Evolutionary conservation across 2,797 vertebrate species (phyloP), one percentile per base, ranked within the genome.

Genomic region (Diplodus sargus): DNA sequence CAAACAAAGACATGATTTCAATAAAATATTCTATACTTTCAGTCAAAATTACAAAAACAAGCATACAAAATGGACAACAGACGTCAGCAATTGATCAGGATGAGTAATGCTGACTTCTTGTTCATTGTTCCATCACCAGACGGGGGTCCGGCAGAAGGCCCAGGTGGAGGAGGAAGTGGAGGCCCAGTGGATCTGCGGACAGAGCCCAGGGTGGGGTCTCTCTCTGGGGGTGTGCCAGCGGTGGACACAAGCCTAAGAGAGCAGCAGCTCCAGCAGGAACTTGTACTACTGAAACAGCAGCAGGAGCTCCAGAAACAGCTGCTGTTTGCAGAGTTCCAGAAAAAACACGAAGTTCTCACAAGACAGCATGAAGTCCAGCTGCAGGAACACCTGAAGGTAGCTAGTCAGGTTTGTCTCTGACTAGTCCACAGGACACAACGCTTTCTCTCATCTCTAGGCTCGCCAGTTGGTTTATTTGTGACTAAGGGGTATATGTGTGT

Each of bases 271-370:
- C 97, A 98, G 90, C 97, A 98, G 70, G 97, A 99, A 83, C 96
- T 98, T 0, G 89, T 97, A 71, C 93, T 96, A 0, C 96, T 99
- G n/a, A 98, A 98, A 88, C 97, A 98, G 89, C 97, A 98, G 92
- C 97, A 99, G 90, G 97, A 99, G 81, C 96, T 98, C 52, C 97
- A 99, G 95, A 98, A 98, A 87, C 97, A 98, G 87, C 95, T 97
- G 74, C 94, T 99, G 72, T 98, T 98, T n/a, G 97, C 97, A 0
- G 97, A 99, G 94, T 99, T 98, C 92, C 97, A 98, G 95, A 99
- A 99, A 74, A 98, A 98, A 92, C 97, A 99, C 0, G 97, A 98
- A 87, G 96, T 97, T 72, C 95, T 98, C 71, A 98, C 97, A 0
- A 94, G 97, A 76, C 97, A 98, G 88, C 97, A 99, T 4, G 97